Conservation (phyloP, 2,113 vertebrate genomes). For the Poeciliopsis prolifica region DNA sequence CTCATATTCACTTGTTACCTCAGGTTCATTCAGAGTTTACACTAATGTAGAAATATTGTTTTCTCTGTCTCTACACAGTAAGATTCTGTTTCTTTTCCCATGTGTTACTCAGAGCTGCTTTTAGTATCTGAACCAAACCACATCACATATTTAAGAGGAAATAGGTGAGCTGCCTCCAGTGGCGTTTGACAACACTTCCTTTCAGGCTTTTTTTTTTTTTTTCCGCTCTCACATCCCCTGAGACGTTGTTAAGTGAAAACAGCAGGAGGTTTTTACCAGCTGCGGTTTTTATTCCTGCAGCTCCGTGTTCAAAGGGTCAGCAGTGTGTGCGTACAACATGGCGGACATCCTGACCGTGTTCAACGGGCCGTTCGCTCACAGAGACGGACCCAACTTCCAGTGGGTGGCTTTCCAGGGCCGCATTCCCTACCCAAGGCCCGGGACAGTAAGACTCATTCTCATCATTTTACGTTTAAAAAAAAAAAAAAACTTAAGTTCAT, state of each 20-base stretch:
- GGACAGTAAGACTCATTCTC: slow-evolving; percentile 85
- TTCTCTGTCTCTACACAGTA: slow-evolving; percentile 25
- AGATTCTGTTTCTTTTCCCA: slow-evolving; percentile 35
- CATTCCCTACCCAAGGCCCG: slow-evolving; percentile 95
- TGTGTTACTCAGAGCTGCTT: slow-evolving; percentile 46
- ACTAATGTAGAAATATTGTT: slow-evolving; percentile 41
- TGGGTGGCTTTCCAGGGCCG: slow-evolving; percentile 95
- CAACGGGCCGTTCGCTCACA: slow-evolving; percentile 97
- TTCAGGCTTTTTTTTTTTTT: slow-evolving; percentile 12
- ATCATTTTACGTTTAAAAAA: neutral
- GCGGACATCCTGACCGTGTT: slow-evolving; percentile 97
- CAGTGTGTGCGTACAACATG: slow-evolving; percentile 96
- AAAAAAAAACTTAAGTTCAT: too few relatives aligned
- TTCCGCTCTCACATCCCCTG: slow-evolving; percentile 7
- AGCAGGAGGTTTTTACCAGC: slow-evolving; percentile 3
- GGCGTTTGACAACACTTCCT: slow-evolving; percentile 11
- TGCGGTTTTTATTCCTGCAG: slow-evolving; percentile 78
- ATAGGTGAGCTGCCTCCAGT: slow-evolving; percentile 14
- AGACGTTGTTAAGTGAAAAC: slow-evolving; percentile 22
- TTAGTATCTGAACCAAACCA: slow-evolving; percentile 46
- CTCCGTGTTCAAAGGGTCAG: slow-evolving; percentile 98
- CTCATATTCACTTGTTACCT: slow-evolving; percentile 33
- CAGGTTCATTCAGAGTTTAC: slow-evolving; percentile 22
- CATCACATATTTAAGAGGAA: slow-evolving; percentile 34
- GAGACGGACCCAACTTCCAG: slow-evolving; percentile 96